These are phyloP conservation scores for Anastrepha obliqua DNA, from an alignment of 1,140 invertebrate species.

Conservation along the genomic window DNA sequence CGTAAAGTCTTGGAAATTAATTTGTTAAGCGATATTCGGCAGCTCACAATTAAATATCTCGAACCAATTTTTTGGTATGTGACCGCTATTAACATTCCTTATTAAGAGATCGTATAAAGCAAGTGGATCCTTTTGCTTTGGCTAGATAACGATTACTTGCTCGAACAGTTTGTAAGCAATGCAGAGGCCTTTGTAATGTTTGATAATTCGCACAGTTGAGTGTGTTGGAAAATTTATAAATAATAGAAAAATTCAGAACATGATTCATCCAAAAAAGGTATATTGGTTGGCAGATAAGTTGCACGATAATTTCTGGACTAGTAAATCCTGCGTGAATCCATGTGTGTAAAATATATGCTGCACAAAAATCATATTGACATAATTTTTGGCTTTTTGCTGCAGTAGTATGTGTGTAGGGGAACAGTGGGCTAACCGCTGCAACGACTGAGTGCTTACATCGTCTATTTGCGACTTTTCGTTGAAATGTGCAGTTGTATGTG, in stretches of 20 bases:
- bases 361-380: neutral
- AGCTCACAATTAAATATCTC: neutral
- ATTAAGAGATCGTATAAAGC: neutral
- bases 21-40: conserved; percentile 8
- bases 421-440: too few species aligned
- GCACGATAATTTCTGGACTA: neutral
- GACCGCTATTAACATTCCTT: neutral
- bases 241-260: conserved; percentile 23
- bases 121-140: neutral
- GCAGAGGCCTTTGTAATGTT: neutral
- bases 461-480: neutral
- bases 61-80: neutral
- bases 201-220: conserved; percentile 30
- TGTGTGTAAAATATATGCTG: neutral
- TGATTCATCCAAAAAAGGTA: conserved; percentile 24
- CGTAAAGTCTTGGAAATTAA: conserved; percentile 8
- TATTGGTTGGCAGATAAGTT: neutral
- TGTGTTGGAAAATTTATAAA: conserved; percentile 27
- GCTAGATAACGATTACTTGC: neutral
- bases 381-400: neutral
- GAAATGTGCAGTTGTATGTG: neutral
- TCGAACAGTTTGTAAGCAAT: neutral
- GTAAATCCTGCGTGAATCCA: neutral
- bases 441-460: neutral
- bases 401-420: neutral